These are phyloP conservation scores for Penaeus monodon DNA, from an alignment of 2,888 invertebrate genomes.

Conservation along the genomic window DNA sequence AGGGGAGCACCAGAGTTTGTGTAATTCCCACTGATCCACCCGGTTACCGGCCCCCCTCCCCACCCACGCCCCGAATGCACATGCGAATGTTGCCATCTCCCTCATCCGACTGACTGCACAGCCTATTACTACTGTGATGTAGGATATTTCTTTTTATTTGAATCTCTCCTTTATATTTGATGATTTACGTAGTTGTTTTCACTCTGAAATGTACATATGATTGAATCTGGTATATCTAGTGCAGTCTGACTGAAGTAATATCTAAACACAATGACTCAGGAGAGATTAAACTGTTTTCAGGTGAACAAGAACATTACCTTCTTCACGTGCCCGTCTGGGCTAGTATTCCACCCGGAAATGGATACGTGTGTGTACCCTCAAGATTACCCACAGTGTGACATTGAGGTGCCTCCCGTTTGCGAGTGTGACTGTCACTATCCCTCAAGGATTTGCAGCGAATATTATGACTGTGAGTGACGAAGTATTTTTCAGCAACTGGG, in stretches of 20 bases:
- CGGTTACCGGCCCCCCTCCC: background rate
- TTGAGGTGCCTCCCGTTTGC: slow-evolving; percentile 66
- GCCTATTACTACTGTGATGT: slow-evolving; percentile 52
- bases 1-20: slow-evolving; percentile 7
- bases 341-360: slow-evolving; percentile 14
- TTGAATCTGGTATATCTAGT: too few species aligned
- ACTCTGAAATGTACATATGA: too few species aligned
- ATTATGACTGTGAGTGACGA: slow-evolving; percentile 55
- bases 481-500: background rate
- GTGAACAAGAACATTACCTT: background rate
- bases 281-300: background rate
- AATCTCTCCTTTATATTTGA: background rate
- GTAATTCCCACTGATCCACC: background rate
- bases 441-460: slow-evolving; percentile 57
- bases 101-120: slow-evolving; percentile 49
- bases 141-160: too few species aligned
- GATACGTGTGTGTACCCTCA: slow-evolving; percentile 9
- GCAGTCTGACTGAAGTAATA: too few species aligned
- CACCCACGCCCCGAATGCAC: slow-evolving; percentile 1
- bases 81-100: slow-evolving; percentile 32
- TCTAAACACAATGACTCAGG: too few species aligned
- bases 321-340: slow-evolving; percentile 11
- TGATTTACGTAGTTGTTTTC: too few species aligned
- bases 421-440: slow-evolving; percentile 37
- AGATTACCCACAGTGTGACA: background rate